phyloP scores from a whole-genome alignment of 2,888 invertebrate genomes.

The Synanthedon vespiformis region DNA sequence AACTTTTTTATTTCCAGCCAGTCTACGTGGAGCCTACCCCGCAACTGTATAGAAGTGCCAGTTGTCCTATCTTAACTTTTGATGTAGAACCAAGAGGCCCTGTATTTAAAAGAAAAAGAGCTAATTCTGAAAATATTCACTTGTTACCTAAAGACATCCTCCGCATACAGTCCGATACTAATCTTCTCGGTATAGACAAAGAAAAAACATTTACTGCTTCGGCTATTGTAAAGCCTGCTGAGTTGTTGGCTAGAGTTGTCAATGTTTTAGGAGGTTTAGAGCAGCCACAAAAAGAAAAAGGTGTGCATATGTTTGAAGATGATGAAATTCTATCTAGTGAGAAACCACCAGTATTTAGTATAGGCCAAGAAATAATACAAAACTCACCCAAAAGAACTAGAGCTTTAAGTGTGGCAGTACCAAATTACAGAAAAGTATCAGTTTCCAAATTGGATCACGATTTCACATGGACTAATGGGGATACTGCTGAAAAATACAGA shows the following conservation, averaged over 20 bases:
- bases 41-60: conserved; percentile 67
- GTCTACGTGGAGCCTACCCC: conserved; percentile 76
- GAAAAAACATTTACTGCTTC: conserved; percentile 80
- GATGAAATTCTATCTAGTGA: conserved; percentile 81
- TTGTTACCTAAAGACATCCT: conserved; percentile 58
- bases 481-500: conserved; percentile 71
- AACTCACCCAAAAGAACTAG: conserved; percentile 63
- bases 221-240: conserved; percentile 80
- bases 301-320: conserved; percentile 79
- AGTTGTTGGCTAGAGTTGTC: conserved; percentile 81
- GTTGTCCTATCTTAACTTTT: conserved; percentile 80
- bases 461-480: conserved; percentile 78
- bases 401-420: conserved; percentile 73
- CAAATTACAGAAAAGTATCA: conserved; percentile 52
- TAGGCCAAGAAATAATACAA: conserved; percentile 54
- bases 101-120: conserved; percentile 66
- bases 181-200: conserved; percentile 82
- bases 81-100: conserved; percentile 66
- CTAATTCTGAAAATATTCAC: conserved; percentile 75
- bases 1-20: conserved; percentile 65
- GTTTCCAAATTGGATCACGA: conserved; percentile 59
- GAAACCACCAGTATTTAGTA: conserved; percentile 66
- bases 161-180: conserved; percentile 82
- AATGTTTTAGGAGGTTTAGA: conserved; percentile 78
- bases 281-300: conserved; percentile 58